These are phyloP conservation scores for Dermochelys coriacea DNA, from an alignment of 2,797 vertebrate species.

Conservation along the genomic window DNA sequence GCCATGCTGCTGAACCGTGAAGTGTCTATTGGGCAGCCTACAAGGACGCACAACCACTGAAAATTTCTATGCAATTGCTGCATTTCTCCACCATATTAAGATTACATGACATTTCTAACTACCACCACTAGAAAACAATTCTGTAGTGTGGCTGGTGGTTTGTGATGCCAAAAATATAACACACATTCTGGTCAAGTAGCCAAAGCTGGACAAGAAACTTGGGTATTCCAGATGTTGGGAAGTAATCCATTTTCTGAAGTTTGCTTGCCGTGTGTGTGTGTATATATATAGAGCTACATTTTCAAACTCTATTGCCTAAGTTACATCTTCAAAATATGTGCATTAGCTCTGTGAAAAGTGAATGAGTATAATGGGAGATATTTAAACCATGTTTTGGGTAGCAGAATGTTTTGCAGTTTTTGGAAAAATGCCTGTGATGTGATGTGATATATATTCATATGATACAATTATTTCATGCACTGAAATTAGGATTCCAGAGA, in stretches of 20 bases:
- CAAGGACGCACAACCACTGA: neutral
- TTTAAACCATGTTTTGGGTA: neutral
- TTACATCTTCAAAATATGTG: neutral
- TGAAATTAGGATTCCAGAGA: neutral
- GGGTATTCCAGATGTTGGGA: neutral
- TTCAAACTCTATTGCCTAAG: neutral
- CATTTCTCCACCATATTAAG: neutral
- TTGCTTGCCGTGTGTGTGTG: neutral
- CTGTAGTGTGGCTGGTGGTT: neutral
- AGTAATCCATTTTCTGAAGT: neutral
- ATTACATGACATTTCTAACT: neutral
- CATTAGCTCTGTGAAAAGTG: neutral
- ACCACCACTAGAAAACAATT: neutral
- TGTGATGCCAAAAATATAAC: neutral
- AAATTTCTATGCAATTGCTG: neutral
- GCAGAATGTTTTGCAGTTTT: neutral
- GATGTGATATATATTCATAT: neutral
- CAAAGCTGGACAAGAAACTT: neutral
- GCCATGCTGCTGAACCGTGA: neutral
- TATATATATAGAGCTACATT: neutral
- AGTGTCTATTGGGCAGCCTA: neutral
- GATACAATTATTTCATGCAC: neutral
- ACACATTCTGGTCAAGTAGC: neutral
- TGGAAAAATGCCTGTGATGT: neutral
- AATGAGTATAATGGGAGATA: neutral